A percentile compares a stretch with the other conserved stretches of the same genome.
These are phyloP conservation scores for Cinclus cinclus DNA, from an alignment of 2,113 vertebrate genomes.

Conservation along the genomic window DNA sequence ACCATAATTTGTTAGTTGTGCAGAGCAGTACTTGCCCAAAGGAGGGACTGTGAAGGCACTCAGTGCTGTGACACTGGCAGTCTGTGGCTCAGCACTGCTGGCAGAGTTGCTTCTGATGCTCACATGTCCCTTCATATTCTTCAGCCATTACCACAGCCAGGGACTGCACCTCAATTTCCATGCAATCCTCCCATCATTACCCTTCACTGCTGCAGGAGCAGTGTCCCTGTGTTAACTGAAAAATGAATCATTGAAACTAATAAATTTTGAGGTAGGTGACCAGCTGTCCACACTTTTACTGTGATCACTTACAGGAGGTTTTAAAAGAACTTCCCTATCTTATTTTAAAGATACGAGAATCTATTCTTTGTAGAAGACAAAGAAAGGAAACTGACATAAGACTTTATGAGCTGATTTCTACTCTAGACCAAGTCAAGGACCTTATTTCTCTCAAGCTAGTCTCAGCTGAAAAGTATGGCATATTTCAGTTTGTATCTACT, in stretches of 20 bases:
- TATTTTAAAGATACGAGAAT: background rate
- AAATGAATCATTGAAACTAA: background rate
- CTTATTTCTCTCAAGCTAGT: background rate
- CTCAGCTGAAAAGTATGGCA: background rate
- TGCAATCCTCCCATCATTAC: background rate
- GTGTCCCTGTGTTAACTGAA: background rate
- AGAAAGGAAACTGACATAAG: background rate
- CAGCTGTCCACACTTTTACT: background rate
- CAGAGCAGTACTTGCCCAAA: background rate
- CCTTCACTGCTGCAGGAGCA: background rate
- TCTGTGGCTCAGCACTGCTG: background rate
- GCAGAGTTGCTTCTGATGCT: background rate
- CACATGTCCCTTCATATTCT: background rate
- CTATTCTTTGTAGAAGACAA: background rate
- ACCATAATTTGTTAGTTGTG: background rate
- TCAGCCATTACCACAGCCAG: background rate
- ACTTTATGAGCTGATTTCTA: background rate
- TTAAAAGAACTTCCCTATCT: background rate
- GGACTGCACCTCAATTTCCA: background rate
- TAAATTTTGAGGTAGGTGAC: background rate
- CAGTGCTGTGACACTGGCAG: background rate
- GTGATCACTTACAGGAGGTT: background rate
- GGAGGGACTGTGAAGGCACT: background rate
- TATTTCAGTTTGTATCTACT: background rate
- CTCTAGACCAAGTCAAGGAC: background rate